Percentiles rank a stretch among this genome's conserved stretches.
Evolutionary conservation across 2,888 invertebrate species (phyloP).

Genomic region (Sussaba pulchella): DNA sequence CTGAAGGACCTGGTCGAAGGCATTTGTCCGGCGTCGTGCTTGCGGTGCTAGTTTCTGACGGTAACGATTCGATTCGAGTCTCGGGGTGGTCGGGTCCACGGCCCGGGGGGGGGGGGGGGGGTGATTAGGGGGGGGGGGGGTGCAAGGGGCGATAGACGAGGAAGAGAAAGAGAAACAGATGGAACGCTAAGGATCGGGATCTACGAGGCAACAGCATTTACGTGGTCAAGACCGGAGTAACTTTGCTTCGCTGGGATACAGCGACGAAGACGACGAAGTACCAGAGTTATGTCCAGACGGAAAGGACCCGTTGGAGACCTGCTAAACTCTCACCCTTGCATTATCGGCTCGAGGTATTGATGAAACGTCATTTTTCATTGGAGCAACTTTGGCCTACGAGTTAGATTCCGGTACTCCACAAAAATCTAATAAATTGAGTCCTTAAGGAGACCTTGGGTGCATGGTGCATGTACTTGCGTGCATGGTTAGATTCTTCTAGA

Average conservation of each 20-base stretch:
- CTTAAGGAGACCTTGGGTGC: no score
- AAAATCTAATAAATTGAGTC: no score
- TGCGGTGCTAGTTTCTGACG: conserved; percentile 76
- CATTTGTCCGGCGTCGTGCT: conserved; percentile 80
- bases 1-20: conserved; percentile 81
- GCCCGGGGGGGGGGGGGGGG: not conserved
- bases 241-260: conserved; percentile 7
- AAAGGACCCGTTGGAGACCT: conserved; percentile 37
- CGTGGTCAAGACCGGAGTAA: conserved; percentile 39
- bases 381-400: no score
- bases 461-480: no score
- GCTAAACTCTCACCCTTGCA: not conserved
- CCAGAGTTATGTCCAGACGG: conserved; percentile 12
- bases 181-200: conserved; percentile 9
- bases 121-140: not conserved
- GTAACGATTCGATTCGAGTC: conserved; percentile 78
- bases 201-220: conserved; percentile 6
- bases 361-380: no score
- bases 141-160: not conserved
- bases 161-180: conserved; percentile 1
- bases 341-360: no score
- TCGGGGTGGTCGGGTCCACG: conserved; percentile 58
- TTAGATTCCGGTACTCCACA: no score
- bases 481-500: no score
- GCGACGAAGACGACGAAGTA: conserved; percentile 18